Base-by-base conservation (phyloP, 2,797 vertebrate genomes). In the Alectoris magna region DNA sequence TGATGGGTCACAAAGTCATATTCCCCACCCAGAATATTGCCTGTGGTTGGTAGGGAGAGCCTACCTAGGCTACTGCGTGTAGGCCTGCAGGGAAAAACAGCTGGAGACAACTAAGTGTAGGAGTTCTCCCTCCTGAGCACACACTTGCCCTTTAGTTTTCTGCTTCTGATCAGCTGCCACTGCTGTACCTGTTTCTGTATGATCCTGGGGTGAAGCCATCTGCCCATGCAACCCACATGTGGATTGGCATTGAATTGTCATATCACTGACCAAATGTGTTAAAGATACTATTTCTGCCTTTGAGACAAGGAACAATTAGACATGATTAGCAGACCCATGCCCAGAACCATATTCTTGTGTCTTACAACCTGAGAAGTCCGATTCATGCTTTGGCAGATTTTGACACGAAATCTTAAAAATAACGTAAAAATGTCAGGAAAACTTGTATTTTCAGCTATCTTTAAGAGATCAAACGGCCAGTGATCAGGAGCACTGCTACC, bases 281-380 rank as follows among this genome's bases (percentile, higher is more conserved):
- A 8, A 84, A 78, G 39, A 29, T 44, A 27, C 6, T 58, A 14
- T 44, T 68, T 71, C n/a, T 77, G 44, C 8, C 7, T 59, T 17
- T 1, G 2, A 55, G 19, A 23, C 34, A 86, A 71, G 55, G 22
- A 86, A n/a, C 12, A 68, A 21, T 27, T 72, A 39, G n/a, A 16
- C 43, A 14, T 39, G 12, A 17, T 78, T 44, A n/a, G 63, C 46
- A 58, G 38, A 38, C 11, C 36, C 2, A 1, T n/a, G 18, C 22
- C n/a, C 15, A 5, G 71, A 68, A 75, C 21, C 5, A 2, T 18
- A 11, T 82, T 78, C 2, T 1, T n/a, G 12, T 1, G 0, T 80
- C 48, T 83, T 80, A 43, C 66, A 46, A 58, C 2, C 10, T 59
- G 36, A 83, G n/a, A 86, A 88, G 34, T 75, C n/a, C 36, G 11